A percentile compares a stretch with the other conserved stretches of the same genome.
Conservation (phyloP, 2,888 invertebrate species). For the Ennomos quercinarius region DNA sequence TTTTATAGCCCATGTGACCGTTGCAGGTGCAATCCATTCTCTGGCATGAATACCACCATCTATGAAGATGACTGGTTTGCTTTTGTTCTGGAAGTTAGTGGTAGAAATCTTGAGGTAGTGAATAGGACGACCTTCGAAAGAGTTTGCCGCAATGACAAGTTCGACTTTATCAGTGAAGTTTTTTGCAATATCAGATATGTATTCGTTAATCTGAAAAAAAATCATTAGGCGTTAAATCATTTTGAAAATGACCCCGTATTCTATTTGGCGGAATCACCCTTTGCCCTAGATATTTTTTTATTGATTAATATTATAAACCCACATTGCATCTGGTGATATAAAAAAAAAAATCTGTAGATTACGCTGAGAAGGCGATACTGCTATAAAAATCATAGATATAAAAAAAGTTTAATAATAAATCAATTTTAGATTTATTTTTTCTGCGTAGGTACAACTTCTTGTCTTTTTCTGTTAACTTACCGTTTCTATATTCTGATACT, state of each 20-base stretch:
- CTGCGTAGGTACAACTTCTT: slow-evolving; percentile 11
- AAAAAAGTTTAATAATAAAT: too few species aligned
- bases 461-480: slow-evolving; percentile 43
- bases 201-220: slow-evolving; percentile 59
- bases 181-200: slow-evolving; percentile 69
- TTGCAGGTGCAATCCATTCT: slow-evolving; percentile 90
- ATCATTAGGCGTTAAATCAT: neutral
- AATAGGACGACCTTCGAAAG: slow-evolving; percentile 84
- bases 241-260: too few species aligned
- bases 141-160: slow-evolving; percentile 79
- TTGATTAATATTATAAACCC: too few species aligned
- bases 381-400: too few species aligned
- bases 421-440: too few species aligned
- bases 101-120: slow-evolving; percentile 86
- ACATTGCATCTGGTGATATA: too few species aligned
- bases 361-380: too few species aligned
- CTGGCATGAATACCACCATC: slow-evolving; percentile 88
- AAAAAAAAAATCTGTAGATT: too few species aligned
- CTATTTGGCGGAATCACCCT: too few species aligned
- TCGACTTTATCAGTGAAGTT: slow-evolving; percentile 77
- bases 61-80: slow-evolving; percentile 85
- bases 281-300: too few species aligned
- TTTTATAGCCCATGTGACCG: slow-evolving; percentile 87
- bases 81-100: slow-evolving; percentile 67
- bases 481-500: slow-evolving; percentile 65